Base-by-base conservation (phyloP, 2,113 vertebrate genomes). In the Pangasianodon gigas region DNA sequence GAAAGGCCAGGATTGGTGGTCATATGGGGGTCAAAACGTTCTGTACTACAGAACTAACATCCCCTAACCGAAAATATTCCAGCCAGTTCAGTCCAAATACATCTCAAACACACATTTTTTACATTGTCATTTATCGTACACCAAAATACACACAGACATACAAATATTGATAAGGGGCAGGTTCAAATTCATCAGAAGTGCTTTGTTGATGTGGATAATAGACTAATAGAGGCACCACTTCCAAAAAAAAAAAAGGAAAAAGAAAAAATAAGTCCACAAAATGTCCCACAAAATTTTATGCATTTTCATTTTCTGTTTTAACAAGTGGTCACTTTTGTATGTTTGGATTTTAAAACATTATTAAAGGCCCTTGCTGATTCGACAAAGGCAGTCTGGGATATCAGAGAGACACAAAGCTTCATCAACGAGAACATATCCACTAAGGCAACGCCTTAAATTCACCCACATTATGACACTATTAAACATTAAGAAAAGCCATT, bases 381-480 rank as follows among this genome's bases (percentile, higher is more conserved):
- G 11, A 87, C 51, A 87, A 89, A 81, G 75, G 82, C 87, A 44
- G 74, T 54, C 65, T 26, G 56, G 62, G 77, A 86, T 60, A 84
- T 69, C 79, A 71, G 41, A 71, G 77, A 87, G 54, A 89, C 46
- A 48, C 6, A 58, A 74, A 41, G 37, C 79, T 87, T 84, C 56
- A 71, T 60, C 51, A 21, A 69, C 46, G 32, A 90, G 84, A 77
- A 32, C 37, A 86, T 52, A 26, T 89, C 60, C 51, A 88, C 41
- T 51, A 58, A 90, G 93, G 93, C 93, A 93, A 82, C 65, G 83
- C 65, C 52, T 92, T 92, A 90, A 89, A 82, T 90, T 87, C 89
- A 93, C 65, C 83, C 80, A 77, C 65, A 83, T 58, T 37, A 48
- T 85, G 88, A 85, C 89, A 85, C 82, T 85, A 74, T 65, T 91